Base-by-base conservation (phyloP, 1,140 invertebrate genomes). In the Orius laevigatus region DNA sequence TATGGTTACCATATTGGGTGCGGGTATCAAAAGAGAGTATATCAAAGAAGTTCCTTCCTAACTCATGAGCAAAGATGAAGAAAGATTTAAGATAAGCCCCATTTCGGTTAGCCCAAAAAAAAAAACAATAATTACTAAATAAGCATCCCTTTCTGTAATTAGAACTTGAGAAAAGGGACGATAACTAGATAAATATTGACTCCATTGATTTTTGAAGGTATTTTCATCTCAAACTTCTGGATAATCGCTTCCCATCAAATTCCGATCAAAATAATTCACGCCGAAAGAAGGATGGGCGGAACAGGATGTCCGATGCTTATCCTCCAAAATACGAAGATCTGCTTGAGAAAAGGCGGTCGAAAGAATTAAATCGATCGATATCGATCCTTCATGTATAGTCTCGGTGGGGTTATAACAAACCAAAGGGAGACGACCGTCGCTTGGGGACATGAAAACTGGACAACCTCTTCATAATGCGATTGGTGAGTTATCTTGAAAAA, bases 241-340 rank as follows among this genome's bases (percentile, higher is more conserved):
- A 32, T 96, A 1, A 67, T 97, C 46, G 89, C 90, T 4, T 90
- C 82, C 59, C 90, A 98, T 71, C 92, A 97, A 66, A 53, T 56
- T 15, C 19, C 39, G 3, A 48, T 87, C 75, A 53, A 86, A 93
- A 69, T 91, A 95, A 65, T n/a, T 78, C 82, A 93, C 43, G 57
- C 87, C 89, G 0, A 74, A 85, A 53, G 88, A 93, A 68, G 90
- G 90, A 58, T 98, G 93, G 92, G 82, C 87, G 4, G 95, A 98
- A 64, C 88, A 95, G 62, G 85, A 97, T n/a, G n/a, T n/a, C n/a
- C n/a, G n/a, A n/a, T n/a, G n/a, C n/a, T n/a, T n/a, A 62, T 88
- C 93, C 0, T 66, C 75, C 47, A 80, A 88, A 59, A 78, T 97
- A 10, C 67, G 68, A 78, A 11, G 80, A 87, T 6, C 81, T 92